Evolutionary conservation across 2,113 vertebrate genomes (phyloP).

Genomic region (Tachysurus vachellii): DNA sequence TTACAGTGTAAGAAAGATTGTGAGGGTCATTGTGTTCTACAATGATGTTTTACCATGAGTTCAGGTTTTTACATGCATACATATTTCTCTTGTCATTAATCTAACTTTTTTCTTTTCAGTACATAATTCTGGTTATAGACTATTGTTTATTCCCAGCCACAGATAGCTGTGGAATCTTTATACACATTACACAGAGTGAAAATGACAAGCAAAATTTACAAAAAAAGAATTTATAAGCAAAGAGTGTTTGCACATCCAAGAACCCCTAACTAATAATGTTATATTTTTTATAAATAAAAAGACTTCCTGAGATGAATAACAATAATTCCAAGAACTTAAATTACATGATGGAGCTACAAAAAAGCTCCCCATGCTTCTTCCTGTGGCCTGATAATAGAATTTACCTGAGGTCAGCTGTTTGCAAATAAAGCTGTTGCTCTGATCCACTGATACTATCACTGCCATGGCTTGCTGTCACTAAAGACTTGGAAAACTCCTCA

Average conservation of each 20-base stretch:
- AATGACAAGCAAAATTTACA: too few species aligned
- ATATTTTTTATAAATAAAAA: neutral
- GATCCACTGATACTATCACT: neutral
- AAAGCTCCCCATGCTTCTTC: neutral
- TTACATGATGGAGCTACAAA: neutral
- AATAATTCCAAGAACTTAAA: neutral
- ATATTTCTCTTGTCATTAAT: too few species aligned
- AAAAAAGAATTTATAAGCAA: too few species aligned
- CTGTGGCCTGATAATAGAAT: neutral
- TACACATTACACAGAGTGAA: neutral
- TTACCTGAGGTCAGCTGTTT: conserved; percentile 48
- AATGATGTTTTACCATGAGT: too few species aligned
- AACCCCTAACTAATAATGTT: neutral
- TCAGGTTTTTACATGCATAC: too few species aligned
- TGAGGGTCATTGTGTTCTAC: too few species aligned
- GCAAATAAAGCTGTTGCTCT: neutral
- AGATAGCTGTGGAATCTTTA: too few species aligned
- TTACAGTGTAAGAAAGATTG: too few species aligned
- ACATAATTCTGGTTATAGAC: too few species aligned
- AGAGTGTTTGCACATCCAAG: neutral
- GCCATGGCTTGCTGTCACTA: neutral
- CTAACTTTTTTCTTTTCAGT: too few species aligned
- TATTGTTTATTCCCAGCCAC: too few species aligned
- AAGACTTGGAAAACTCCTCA: neutral
- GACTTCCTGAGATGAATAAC: neutral